Evolutionary conservation across 2,888 invertebrate species (phyloP), one percentile per base, ranked within the genome.

Genomic region (Zaprionus lineosus): DNA sequence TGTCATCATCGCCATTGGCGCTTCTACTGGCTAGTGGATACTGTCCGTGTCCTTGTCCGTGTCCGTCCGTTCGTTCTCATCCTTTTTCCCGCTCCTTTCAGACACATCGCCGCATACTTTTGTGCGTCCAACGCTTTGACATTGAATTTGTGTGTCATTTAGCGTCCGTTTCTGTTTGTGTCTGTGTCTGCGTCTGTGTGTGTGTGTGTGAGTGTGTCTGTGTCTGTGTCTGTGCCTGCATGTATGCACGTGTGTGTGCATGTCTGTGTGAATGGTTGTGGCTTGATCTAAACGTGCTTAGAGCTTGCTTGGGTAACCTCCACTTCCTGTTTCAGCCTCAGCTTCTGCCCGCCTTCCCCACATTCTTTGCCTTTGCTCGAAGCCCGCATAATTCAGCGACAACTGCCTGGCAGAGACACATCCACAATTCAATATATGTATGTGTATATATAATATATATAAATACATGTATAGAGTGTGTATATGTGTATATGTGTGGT

Each of bases 131-230:
- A 53, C 47, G 56, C 83, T 74, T 74, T 83, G 83, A 72, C 81
- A 79, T 79, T 83, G 83, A 82, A 78, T 78, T 81, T 78, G 66
- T 67, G 56, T 74, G 69, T 61, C 73, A 64, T 74, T 77, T 70
- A 77, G 57, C 68, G 60, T 48, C 59, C 21, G 12, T 46, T 55
- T n/a, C n/a, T 39, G 39, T 16, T 36, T 36, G 11, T 7, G 11
- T 37, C 2, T 50, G n/a, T 14, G 15, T 31, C 8, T 43, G 21
- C 15, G 15, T 39, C 4, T 44, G 6, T 53, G 33, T 9, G n/a
- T n/a, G n/a, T n/a, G 57, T 73, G 60, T 48, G 59, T 26, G 12
- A 46, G 51, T n/a, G n/a, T n/a, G n/a, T n/a, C n/a, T n/a, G n/a
- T n/a, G n/a, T n/a, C n/a, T n/a, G n/a, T n/a, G n/a, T n/a, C n/a